A percentile compares a stretch with the other conserved stretches of the same genome.
Conservation (phyloP, 2,888 invertebrate species). For the Pocota personata region DNA sequence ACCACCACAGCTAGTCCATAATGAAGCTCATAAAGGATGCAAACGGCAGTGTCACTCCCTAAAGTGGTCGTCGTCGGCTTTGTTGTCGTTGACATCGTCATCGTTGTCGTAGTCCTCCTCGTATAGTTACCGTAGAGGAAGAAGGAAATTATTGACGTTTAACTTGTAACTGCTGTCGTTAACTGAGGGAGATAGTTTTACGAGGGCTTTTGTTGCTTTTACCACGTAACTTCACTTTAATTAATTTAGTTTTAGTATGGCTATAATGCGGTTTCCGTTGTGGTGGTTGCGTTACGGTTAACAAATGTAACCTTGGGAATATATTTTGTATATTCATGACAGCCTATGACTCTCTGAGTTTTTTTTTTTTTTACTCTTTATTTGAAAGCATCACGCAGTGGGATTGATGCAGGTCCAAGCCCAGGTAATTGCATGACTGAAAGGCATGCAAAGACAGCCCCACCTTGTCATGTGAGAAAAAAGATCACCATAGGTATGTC, state of each 20-base stretch:
- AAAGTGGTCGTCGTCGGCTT: slow-evolving; percentile 7
- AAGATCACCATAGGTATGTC: background rate
- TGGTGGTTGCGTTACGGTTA: slow-evolving; percentile 20
- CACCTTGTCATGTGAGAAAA: background rate
- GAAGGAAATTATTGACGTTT: slow-evolving; percentile 68
- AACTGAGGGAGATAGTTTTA: slow-evolving; percentile 67
- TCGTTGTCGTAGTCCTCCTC: background rate
- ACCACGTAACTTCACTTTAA: slow-evolving; percentile 67
- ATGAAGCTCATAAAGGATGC: slow-evolving; percentile 66
- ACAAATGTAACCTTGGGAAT: slow-evolving; percentile 9
- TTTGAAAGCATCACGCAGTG: slow-evolving; percentile 42
- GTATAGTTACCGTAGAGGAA: background rate
- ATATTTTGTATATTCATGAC: background rate
- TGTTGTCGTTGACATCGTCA: background rate
- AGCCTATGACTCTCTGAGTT: background rate
- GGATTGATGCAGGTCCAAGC: slow-evolving; percentile 15
- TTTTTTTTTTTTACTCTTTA: background rate
- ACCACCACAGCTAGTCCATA: slow-evolving; percentile 21
- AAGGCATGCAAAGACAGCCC: slow-evolving; percentile 8
- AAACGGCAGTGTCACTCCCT: slow-evolving; percentile 51
- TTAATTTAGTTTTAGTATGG: slow-evolving; percentile 69
- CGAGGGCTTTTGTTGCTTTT: slow-evolving; percentile 58
- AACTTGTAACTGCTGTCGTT: slow-evolving; percentile 69
- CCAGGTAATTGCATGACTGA: slow-evolving; percentile 8
- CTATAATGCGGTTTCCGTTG: slow-evolving; percentile 60